These are phyloP conservation scores for Coelopa frigida DNA, from an alignment of 1,140 invertebrate species.

Conservation along the genomic window DNA sequence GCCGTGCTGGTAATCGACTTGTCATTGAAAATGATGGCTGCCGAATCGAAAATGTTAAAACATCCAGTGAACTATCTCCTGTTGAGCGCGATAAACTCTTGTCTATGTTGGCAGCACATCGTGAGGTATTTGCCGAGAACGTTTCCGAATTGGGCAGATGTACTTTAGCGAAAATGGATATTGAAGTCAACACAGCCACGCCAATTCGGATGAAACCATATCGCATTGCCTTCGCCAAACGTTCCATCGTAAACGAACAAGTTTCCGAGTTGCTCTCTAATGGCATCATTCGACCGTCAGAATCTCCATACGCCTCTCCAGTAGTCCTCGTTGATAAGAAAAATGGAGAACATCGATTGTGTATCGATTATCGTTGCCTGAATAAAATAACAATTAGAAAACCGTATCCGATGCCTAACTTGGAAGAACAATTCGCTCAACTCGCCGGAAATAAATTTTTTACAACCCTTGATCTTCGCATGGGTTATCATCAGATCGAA, in stretches of 20 bases:
- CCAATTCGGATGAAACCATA: constrained; percentile 18
- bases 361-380: constrained; percentile 22
- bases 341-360: constrained; percentile 16
- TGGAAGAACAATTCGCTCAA: constrained; percentile 43
- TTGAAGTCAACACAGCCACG: constrained; percentile 4
- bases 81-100: too few relatives aligned
- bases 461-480: constrained; percentile 42
- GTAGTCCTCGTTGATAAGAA: constrained; percentile 30
- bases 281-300: constrained; percentile 19
- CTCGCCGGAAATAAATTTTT: constrained; percentile 43
- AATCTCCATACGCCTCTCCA: constrained; percentile 21
- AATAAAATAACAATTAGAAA: constrained; percentile 44
- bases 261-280: constrained; percentile 13
- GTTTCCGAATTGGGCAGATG: constrained; percentile 1
- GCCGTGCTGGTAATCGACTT: too few relatives aligned
- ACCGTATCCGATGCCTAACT: constrained; percentile 47
- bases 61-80: too few relatives aligned
- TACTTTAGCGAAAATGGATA: constrained; percentile 13
- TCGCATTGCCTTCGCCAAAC: constrained; percentile 24
- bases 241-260: constrained; percentile 20
- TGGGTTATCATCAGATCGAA: constrained; percentile 49
- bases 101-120: too few relatives aligned
- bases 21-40: too few relatives aligned
- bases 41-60: too few relatives aligned
- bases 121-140: constrained; percentile 4